phyloP scores from a whole-genome alignment of 2,797 vertebrate genomes.

The Taeniopygia guttata region DNA sequence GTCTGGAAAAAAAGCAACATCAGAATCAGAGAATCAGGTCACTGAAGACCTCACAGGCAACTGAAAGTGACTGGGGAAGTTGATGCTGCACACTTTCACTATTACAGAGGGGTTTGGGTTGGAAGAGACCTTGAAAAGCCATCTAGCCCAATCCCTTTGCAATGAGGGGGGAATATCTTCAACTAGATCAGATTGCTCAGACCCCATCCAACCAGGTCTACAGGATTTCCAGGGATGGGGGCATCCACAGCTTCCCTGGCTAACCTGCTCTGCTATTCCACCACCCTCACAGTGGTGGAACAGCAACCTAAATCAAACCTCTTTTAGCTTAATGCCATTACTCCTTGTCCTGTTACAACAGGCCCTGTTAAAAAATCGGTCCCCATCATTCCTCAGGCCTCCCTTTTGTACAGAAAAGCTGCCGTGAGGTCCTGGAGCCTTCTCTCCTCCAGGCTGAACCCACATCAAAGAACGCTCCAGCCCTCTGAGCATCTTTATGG shows the following conservation, averaged over 20 bases:
- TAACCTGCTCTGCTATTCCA: not conserved
- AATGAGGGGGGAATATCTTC: not conserved
- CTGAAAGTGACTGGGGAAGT: not conserved
- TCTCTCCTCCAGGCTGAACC: not conserved
- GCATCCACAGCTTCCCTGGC: not conserved
- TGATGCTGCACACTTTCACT: not conserved
- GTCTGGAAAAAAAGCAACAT: not conserved
- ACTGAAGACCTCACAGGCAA: not conserved
- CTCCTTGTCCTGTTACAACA: not conserved
- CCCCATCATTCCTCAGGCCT: rapidly evolving
- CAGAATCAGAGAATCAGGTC: not conserved
- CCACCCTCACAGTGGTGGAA: not conserved
- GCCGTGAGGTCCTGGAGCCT: not conserved
- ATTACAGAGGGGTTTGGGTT: not conserved
- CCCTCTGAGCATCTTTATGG: not conserved
- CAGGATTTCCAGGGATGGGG: not conserved
- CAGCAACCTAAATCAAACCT: not conserved
- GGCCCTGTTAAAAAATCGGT: not conserved
- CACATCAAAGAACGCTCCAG: not conserved
- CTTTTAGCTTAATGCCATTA: not conserved
- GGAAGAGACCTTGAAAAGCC: not conserved
- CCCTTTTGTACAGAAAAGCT: too few species aligned
- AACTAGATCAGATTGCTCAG: not conserved
- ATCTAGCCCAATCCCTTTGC: not conserved
- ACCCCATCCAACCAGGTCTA: not conserved